Evolutionary conservation across 2,113 vertebrate genomes (phyloP).

Genomic region (Agapornis roseicollis): DNA sequence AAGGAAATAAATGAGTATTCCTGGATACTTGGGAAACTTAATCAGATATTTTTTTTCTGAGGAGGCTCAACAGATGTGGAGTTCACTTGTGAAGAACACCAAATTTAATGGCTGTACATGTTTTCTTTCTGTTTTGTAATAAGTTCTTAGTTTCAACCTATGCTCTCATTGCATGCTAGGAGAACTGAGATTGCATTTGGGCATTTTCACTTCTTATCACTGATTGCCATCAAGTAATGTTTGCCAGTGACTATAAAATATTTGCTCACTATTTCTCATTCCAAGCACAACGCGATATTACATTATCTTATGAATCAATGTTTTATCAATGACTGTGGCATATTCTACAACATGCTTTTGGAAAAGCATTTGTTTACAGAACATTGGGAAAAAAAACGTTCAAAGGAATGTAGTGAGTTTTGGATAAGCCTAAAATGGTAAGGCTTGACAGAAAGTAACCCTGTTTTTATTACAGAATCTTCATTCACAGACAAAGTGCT

Average conservation of each 20-base stretch:
- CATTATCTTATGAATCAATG: not conserved
- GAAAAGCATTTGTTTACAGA: not conserved
- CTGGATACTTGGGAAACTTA: not conserved
- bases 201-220: not conserved
- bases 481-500: not conserved
- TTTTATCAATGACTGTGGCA: not conserved
- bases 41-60: not conserved
- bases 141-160: not conserved
- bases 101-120: not conserved
- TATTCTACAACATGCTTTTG: not conserved
- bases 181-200: not conserved
- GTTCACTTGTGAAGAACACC: not conserved
- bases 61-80: not conserved
- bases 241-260: not conserved
- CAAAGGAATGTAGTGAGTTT: not conserved
- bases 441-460: not conserved
- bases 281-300: not conserved
- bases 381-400: not conserved
- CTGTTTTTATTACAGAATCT: not conserved
- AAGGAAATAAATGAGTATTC: not conserved
- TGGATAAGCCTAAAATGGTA: not conserved
- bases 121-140: not conserved
- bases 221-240: not conserved
- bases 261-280: not conserved
- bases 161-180: not conserved